Base-by-base conservation (phyloP, 2,797 vertebrate species). In the Carapus acus region DNA sequence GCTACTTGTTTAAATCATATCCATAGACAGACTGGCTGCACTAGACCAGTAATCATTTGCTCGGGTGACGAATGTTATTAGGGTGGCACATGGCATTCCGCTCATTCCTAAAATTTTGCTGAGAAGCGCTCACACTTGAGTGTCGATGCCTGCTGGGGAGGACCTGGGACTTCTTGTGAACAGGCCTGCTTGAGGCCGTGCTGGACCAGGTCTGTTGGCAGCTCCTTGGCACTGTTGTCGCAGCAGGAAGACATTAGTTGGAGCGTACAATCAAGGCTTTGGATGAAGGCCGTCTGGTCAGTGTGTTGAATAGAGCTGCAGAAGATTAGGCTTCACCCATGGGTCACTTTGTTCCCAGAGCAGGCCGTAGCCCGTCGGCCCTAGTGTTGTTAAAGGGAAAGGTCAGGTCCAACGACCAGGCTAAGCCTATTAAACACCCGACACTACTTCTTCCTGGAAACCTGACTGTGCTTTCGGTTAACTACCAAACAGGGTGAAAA, bases 231-330 rank as follows among this genome's bases (percentile, higher is more conserved):
- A 88, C 88, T 89, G 90, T 91, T 89, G 89, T 92, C 93, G 90
- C 94, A 92, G 92, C 93, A 91, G 93, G 92, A 93, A 92, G 87
- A 90, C 91, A 92, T 94, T 90, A 90, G 91, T 91, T 87, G 89
- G 88, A 92, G 91, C 90, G 93, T 9, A 90, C 88, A 90, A 90
- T n/a, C 89, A 90, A 88, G 86, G 86, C 88, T 76, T 77, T 76
- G 80, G 84, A 88, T 65, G 76, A 76, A 80, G 87, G 79, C 84
- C 86, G 85, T 88, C 81, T 84, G 89, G 79, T 75, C 74, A 78
- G 81, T 21, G 19, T 13, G 48, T 83, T 81, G 85, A 90, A 87
- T 87, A 82, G 84, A 84, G 89, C 88, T 72, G 90, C 90, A 91
- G 89, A 87, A 93, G 93, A 96, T 96, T 95, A 92, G 91, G 90